Percentiles rank a stretch among this genome's conserved stretches.
phyloP scores from a whole-genome alignment of 2,797 vertebrate species.

The Nasua narica region DNA sequence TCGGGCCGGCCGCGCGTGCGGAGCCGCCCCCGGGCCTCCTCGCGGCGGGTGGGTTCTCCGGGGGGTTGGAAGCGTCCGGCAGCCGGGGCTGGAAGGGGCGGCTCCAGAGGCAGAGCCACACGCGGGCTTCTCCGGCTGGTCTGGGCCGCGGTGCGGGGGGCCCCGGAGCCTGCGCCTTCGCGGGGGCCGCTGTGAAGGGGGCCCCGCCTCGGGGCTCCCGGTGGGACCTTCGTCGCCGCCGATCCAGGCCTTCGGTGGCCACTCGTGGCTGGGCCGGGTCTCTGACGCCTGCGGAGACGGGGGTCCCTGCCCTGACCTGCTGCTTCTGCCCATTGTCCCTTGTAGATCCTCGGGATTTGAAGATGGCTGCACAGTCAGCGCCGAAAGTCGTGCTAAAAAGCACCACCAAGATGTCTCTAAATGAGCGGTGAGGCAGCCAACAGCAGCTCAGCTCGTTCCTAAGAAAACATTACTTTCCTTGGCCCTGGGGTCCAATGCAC shows the following conservation, averaged over 20 bases:
- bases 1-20: too few species aligned
- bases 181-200: too few species aligned
- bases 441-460: slow-evolving; percentile 85
- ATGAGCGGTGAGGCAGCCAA: slow-evolving; percentile 99
- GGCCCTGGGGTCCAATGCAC: slow-evolving; percentile 77
- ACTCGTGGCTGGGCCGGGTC: neutral
- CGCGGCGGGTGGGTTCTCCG: neutral
- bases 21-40: neutral
- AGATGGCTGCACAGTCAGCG: slow-evolving; percentile 95
- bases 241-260: neutral
- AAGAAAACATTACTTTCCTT: slow-evolving; percentile 81
- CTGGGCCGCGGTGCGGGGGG: too few species aligned
- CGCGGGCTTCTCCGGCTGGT: too few species aligned
- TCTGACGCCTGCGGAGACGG: neutral
- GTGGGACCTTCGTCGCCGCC: neutral
- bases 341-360: slow-evolving; percentile 84
- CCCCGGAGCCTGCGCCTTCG: too few species aligned
- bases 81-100: too few species aligned
- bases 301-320: accelerated
- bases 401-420: slow-evolving; percentile 99
- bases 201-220: too few species aligned
- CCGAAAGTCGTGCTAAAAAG: slow-evolving; percentile 99
- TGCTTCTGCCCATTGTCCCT: neutral
- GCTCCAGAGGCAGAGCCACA: accelerated
- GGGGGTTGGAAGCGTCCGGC: neutral